Conservation (phyloP, 2,888 invertebrate genomes). For the Halocaridina rubra region DNA sequence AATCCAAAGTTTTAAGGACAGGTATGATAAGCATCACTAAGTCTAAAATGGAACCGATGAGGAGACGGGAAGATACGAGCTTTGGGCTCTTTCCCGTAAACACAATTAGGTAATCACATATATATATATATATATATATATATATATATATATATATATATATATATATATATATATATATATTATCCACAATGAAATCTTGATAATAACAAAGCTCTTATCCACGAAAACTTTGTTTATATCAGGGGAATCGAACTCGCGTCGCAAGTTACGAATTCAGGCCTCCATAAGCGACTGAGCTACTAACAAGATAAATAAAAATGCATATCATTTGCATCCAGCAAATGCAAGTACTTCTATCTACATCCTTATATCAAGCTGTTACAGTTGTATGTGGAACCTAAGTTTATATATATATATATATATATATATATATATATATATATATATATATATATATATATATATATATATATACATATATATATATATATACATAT, state of each 20-base stretch:
- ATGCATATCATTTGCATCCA: too few relatives aligned
- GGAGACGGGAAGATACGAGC: too few relatives aligned
- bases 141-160: background rate
- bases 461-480: conserved; percentile 25
- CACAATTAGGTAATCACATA: too few relatives aligned
- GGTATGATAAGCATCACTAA: too few relatives aligned
- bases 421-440: conserved; percentile 17
- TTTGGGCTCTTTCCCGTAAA: too few relatives aligned
- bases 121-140: background rate
- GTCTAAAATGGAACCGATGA: too few relatives aligned
- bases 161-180: background rate
- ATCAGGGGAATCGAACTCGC: background rate
- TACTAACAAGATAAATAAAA: background rate
- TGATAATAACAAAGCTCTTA: background rate
- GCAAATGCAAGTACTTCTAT: too few relatives aligned
- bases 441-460: conserved; percentile 17
- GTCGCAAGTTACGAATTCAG: background rate
- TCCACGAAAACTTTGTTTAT: background rate
- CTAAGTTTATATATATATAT: too few relatives aligned
- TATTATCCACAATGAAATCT: background rate
- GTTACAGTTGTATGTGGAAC: too few relatives aligned
- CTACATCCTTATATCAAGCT: too few relatives aligned
- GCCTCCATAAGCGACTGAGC: background rate
- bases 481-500: conserved; percentile 37
- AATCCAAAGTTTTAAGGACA: too few relatives aligned